A percentile compares a stretch with the other conserved stretches of the same genome.
These are phyloP conservation scores for Furnarius figulus DNA, from an alignment of 2,113 vertebrate genomes.

Conservation along the genomic window DNA sequence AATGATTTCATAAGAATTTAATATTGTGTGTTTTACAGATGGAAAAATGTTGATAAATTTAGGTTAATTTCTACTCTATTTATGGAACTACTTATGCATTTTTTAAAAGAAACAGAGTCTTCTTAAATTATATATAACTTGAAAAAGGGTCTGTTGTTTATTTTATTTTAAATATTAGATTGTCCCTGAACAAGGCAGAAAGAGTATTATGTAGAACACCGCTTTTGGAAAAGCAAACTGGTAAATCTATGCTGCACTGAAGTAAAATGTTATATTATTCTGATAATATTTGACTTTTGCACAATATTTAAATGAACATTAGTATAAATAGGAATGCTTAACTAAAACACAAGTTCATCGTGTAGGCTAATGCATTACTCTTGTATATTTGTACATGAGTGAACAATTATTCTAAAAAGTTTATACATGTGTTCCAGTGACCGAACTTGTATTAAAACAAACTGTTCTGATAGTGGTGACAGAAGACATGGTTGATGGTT, in stretches of 20 bases:
- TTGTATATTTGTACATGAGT: conserved; percentile 72
- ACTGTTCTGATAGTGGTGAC: conserved; percentile 37
- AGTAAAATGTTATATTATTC: conserved; percentile 44
- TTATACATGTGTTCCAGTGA: conserved; percentile 70
- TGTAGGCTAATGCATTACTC: conserved; percentile 81
- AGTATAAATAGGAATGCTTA: conserved; percentile 70
- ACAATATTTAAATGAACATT: conserved; percentile 73
- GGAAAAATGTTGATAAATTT: conserved; percentile 61
- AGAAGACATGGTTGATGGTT: conserved; percentile 73
- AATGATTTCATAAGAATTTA: conserved; percentile 70
- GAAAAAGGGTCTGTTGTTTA: conserved; percentile 47
- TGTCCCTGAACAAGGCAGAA: conserved; percentile 25
- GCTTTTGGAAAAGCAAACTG: conserved; percentile 46
- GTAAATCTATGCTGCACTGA: conserved; percentile 31
- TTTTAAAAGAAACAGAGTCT: conserved; percentile 60
- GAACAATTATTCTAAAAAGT: conserved; percentile 84
- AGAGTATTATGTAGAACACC: background rate
- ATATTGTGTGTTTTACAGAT: conserved; percentile 64
- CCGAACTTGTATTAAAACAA: conserved; percentile 76
- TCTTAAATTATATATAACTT: conserved; percentile 62
- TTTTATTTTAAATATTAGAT: conserved; percentile 65
- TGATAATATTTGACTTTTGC: conserved; percentile 68
- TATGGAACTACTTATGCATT: conserved; percentile 61
- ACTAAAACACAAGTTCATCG: conserved; percentile 49
- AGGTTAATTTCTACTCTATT: conserved; percentile 66